Evolutionary conservation across 2,797 vertebrate species (phyloP), one percentile per base, ranked within the genome.

Genomic region (Trematomus bernacchii): DNA sequence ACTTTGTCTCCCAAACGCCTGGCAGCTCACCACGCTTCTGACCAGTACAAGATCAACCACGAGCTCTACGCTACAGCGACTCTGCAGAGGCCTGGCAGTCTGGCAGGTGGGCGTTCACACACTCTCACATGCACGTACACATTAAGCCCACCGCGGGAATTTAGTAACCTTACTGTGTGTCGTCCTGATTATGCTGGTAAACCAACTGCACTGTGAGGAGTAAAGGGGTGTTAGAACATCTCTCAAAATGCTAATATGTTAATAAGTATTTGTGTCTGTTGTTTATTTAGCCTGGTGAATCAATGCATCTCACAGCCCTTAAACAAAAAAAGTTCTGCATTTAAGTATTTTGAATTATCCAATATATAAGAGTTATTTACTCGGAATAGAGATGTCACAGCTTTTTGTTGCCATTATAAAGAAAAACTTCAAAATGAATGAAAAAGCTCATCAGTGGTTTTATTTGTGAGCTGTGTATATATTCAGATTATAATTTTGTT

Each of bases 1-100:
- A 99, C 98, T 33, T 95, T 99, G 89, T 99, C 98, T 88, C 98
- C 98, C 90, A 99, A 99, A 94, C 96, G 98, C 82, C 95, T 98
- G 92, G 97, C 97, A 74, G 89, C 93, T 81, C 93, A 94, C 86
- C 97, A 98, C 94, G 94, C 96, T 60, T 95, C 97, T 50, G 97
- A 99, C 89, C 97, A 96, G 92, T 98, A 97, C 95, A 99, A 99
- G 94, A 97, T 98, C 87, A 96, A 97, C 76, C 97, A 99, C 89
- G 97, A 99, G 91, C 96, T 99, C 67, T 98, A 98, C 85, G 97
- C 97, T 84, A 97, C 97, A 3, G 97, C 97, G 79, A 99, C 98
- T 10, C 95, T 99, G 74, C 98, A 99, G 94, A 96, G 98, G 90
- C 98, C 98, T 12, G 98, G 97, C 90, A 99, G 97, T 88, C 95